Percentiles rank a stretch among this genome's conserved stretches.
phyloP scores from a whole-genome alignment of 2,888 invertebrate species.

The Serrognathus titanus region DNA sequence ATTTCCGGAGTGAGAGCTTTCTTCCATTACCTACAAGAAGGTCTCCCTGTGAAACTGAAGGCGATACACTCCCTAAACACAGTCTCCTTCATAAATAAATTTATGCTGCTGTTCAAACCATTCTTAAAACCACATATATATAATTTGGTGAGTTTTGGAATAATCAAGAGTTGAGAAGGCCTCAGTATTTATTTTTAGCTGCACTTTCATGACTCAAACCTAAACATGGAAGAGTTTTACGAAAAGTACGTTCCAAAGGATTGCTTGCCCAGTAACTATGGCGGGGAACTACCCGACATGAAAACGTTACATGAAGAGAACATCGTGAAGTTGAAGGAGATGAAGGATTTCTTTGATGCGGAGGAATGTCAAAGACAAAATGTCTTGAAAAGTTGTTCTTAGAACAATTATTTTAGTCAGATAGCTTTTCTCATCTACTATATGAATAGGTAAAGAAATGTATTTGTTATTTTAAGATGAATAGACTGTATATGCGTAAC shows the following conservation, averaged over 20 bases:
- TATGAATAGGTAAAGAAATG: too few relatives aligned
- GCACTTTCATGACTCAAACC: conserved; percentile 57
- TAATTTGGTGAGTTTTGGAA: too few relatives aligned
- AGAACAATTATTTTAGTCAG: too few relatives aligned
- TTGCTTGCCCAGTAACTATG: conserved; percentile 59
- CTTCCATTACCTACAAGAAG: conserved; percentile 67
- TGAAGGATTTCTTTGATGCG: conserved; percentile 33
- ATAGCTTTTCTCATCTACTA: too few relatives aligned
- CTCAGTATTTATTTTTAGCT: conserved; percentile 50
- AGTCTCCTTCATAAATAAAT: conserved; percentile 50
- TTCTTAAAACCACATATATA: conserved; percentile 41
- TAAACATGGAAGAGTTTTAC: conserved; percentile 56
- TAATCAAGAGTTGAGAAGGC: too few relatives aligned
- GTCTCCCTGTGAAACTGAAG: conserved; percentile 62
- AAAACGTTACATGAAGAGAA: conserved; percentile 35
- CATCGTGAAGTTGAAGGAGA: conserved; percentile 31
- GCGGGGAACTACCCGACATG: conserved; percentile 54
- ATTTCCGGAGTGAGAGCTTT: conserved; percentile 55
- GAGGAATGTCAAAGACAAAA: conserved; percentile 32
- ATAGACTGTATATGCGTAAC: too few relatives aligned
- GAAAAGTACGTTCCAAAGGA: conserved; percentile 56
- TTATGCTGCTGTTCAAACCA: conserved; percentile 49
- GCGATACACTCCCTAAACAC: conserved; percentile 65
- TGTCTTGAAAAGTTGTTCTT: too few relatives aligned
- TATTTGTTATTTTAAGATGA: too few relatives aligned